Evolutionary conservation across 2,797 vertebrate species (phyloP).

Genomic region (Labeo calbasu): DNA sequence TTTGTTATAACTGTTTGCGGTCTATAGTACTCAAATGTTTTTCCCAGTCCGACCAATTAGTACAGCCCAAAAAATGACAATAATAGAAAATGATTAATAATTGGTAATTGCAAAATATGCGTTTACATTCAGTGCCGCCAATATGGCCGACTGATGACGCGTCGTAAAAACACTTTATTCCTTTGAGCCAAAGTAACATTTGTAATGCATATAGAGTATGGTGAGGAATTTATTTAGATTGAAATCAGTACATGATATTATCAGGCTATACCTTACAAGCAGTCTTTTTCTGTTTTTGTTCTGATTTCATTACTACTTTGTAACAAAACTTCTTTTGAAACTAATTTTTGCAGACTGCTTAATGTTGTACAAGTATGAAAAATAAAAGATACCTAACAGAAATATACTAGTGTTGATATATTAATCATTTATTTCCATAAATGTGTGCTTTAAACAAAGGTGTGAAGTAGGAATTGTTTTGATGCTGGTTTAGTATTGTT

Average conservation of each 20-base stretch:
- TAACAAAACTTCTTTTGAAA: neutral
- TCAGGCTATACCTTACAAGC: neutral
- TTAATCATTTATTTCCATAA: neutral
- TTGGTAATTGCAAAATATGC: no score
- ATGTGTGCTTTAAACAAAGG: neutral
- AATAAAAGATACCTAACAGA: neutral
- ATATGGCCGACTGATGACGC: no score
- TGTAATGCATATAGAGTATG: neutral
- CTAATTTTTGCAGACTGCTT: neutral
- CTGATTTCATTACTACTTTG: no score
- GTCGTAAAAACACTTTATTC: no score
- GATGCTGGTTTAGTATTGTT: constrained; percentile 6
- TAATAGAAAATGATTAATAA: no score
- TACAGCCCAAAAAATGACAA: no score
- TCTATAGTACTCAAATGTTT: no score
- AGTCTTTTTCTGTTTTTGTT: neutral
- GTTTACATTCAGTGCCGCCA: no score
- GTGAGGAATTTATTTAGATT: neutral
- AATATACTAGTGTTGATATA: neutral
- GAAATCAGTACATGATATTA: neutral
- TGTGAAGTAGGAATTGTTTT: neutral
- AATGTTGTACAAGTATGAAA: neutral
- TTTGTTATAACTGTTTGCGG: no score
- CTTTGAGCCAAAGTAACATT: neutral
- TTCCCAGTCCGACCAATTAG: no score